phyloP scores from a whole-genome alignment of 1,140 invertebrate genomes.

The Macrobrachium rosenbergii region DNA sequence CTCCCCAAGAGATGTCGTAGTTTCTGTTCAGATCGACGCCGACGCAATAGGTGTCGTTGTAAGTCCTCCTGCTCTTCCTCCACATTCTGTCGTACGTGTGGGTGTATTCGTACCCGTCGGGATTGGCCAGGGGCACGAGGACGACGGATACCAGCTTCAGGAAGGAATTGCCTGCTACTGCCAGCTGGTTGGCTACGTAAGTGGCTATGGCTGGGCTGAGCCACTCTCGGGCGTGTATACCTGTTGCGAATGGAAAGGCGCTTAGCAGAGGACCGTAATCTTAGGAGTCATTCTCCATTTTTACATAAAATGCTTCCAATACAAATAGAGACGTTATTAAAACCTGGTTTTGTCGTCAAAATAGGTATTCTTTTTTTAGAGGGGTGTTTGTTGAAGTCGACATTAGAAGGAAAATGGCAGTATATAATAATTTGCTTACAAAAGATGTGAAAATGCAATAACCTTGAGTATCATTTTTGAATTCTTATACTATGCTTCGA shows the following conservation, averaged over 20 bases:
- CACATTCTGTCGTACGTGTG: conserved; percentile 66
- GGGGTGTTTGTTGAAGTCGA: too few relatives aligned
- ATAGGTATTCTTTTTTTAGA: too few relatives aligned
- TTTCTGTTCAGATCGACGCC: conserved; percentile 68
- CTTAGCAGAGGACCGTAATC: too few relatives aligned
- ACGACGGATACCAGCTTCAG: conserved; percentile 80
- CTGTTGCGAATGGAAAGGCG: conserved; percentile 55
- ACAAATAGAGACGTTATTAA: too few relatives aligned
- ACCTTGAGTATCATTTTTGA: too few relatives aligned
- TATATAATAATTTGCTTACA: too few relatives aligned
- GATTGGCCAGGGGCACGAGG: conserved; percentile 65
- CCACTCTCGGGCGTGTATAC: conserved; percentile 88
- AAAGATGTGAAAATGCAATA: too few relatives aligned
- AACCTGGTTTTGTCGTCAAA: too few relatives aligned
- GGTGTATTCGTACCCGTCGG: conserved; percentile 66
- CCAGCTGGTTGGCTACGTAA: conserved; percentile 84
- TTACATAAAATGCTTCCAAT: too few relatives aligned
- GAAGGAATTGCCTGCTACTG: conserved; percentile 76
- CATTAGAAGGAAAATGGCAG: too few relatives aligned
- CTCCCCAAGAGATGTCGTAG: conserved; percentile 59
- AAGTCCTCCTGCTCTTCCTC: conserved; percentile 65
- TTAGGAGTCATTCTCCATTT: too few relatives aligned
- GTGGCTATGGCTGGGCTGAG: conserved; percentile 88
- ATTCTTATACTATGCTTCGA: too few relatives aligned
- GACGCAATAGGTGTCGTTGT: conserved; percentile 28